Evolutionary conservation across 2,888 invertebrate species (phyloP), one percentile per base, ranked within the genome.

Genomic region (Dasypogon diadema): DNA sequence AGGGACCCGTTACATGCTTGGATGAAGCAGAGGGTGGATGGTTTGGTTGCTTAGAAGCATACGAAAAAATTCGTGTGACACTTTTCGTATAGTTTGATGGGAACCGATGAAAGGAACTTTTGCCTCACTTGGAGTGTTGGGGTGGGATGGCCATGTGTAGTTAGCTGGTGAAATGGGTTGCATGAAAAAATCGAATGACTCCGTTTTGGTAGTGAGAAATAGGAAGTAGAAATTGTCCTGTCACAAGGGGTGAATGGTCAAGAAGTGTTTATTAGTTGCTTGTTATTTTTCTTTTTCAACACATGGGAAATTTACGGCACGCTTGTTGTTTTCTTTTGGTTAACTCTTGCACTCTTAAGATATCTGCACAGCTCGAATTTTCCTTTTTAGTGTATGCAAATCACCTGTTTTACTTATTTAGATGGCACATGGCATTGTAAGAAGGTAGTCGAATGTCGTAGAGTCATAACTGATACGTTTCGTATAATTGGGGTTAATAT

Each of bases 71-170:
- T 30, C 70, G 75, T 70, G 55, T 77, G 75, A 72, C 75, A 77
- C 77, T 75, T 72, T 75, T 76, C 42, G 56, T 72, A 48, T 63
- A 70, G 70, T 75, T 77, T 77, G 77, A 77, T 77, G 77, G 54
- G 75, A 73, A 60, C 77, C 72, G 75, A 77, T 77, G 77, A 77
- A 77, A 77, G 75, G 75, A 75, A 75, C 46, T 77, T n/a, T n/a
- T 72, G 73, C 46, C 63, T 73, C 55, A 48, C 63, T 55, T 58
- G 14, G 46, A 48, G 63, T 46, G 22, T 18, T 51, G 75, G 72
- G 75, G 12, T 60, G 70, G 60, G 77, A 42, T 22, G 70, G 54
- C 70, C 37, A 46, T 56, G 63, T 24, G 54, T 75, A 24, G 70
- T 42, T 37, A 6, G 37, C 46, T 42, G 42, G 24, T 24, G 51